phyloP scores from a whole-genome alignment of 1,140 invertebrate species.

The Drosophila sturtevanti region DNA sequence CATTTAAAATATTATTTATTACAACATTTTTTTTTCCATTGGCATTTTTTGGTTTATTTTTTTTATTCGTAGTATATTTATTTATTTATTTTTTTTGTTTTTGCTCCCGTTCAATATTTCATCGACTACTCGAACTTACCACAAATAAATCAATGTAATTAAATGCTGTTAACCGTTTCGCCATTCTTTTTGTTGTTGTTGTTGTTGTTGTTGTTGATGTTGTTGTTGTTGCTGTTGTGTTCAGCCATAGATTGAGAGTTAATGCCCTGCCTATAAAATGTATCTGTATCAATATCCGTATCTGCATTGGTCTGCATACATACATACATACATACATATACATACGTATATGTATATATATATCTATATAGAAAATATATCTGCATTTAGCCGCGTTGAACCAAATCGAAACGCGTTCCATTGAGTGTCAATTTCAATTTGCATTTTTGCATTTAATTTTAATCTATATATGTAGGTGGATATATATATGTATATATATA shows the following conservation, averaged over 20 bases:
- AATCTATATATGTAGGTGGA: too few relatives aligned
- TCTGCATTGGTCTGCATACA: too few relatives aligned
- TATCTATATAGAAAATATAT: not conserved
- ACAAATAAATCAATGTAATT: slow-evolving; percentile 73
- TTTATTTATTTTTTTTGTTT: slow-evolving; percentile 45
- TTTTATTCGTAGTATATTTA: not conserved
- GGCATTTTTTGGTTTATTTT: not conserved
- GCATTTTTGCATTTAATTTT: slow-evolving; percentile 34
- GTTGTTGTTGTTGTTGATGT: slow-evolving; percentile 17
- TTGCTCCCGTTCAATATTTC: slow-evolving; percentile 22
- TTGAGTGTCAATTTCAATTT: slow-evolving; percentile 47
- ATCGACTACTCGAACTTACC: slow-evolving; percentile 23
- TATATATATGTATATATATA: too few relatives aligned
- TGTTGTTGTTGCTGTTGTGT: slow-evolving; percentile 10
- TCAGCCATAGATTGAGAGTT: not conserved
- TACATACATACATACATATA: too few relatives aligned
- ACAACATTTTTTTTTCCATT: not conserved
- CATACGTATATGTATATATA: not conserved
- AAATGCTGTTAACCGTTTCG: slow-evolving; percentile 50
- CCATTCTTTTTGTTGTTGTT: slow-evolving; percentile 18
- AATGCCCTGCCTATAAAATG: not conserved
- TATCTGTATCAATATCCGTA: not conserved
- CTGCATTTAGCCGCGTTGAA: not conserved
- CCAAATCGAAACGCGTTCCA: not conserved
- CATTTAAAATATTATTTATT: not conserved